Evolutionary conservation across 2,888 invertebrate species (phyloP).

Genomic region (Teleogryllus oceanicus): DNA sequence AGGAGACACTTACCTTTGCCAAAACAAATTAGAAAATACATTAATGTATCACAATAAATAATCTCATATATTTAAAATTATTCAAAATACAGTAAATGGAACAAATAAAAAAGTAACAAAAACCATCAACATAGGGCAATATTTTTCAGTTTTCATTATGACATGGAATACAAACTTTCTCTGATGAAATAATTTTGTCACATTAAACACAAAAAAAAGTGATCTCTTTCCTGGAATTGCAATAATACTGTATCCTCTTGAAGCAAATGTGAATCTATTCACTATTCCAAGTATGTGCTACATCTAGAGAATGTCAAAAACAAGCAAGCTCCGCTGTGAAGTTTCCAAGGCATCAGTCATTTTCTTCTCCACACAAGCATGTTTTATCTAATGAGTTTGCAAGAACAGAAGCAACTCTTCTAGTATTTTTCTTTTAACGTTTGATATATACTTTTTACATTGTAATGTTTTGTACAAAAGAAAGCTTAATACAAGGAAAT

Average conservation of each 20-base stretch:
- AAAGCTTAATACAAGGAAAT: neutral
- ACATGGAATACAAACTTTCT: neutral
- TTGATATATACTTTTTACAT: constrained; percentile 6
- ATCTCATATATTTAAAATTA: constrained; percentile 6
- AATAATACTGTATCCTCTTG: constrained; percentile 10
- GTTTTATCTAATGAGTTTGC: constrained; percentile 4
- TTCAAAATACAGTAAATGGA: constrained; percentile 6
- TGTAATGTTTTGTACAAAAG: neutral
- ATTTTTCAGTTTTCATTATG: neutral
- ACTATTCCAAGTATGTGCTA: constrained; percentile 18
- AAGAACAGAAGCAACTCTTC: neutral
- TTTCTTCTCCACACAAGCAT: constrained; percentile 9
- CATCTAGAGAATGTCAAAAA: constrained; percentile 18
- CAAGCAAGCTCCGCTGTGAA: constrained; percentile 6
- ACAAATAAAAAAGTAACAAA: neutral
- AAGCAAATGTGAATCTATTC: neutral
- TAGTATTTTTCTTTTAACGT: neutral
- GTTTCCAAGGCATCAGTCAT: constrained; percentile 18
- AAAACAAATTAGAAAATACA: neutral
- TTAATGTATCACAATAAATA: constrained; percentile 1
- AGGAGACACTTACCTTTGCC: no score
- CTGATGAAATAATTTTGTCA: neutral
- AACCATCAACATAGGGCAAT: neutral
- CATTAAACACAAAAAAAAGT: neutral
- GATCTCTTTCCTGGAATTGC: neutral